Conservation (phyloP, 2,888 invertebrate genomes). For the Rotaria magnacalcarata region DNA sequence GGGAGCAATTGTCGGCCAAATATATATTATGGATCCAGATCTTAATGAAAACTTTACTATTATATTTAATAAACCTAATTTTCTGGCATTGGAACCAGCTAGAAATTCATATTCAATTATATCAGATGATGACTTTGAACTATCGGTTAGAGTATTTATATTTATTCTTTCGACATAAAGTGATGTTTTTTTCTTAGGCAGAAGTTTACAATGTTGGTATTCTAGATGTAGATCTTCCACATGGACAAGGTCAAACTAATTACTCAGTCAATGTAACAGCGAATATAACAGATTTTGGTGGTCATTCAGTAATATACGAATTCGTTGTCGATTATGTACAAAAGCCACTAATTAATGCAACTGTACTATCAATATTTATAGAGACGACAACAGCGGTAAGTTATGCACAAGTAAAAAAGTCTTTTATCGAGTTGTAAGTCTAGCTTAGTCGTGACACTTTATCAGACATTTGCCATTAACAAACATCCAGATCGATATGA, state of each 20-base stretch:
- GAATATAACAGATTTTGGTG: background rate
- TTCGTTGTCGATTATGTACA: background rate
- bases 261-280: background rate
- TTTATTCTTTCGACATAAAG: background rate
- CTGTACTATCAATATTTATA: background rate
- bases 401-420: background rate
- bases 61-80: background rate
- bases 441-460: too few species aligned
- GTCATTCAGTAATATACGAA: background rate
- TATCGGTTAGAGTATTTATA: background rate
- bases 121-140: background rate
- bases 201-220: background rate
- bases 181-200: background rate
- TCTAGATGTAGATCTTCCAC: background rate
- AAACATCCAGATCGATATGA: too few species aligned
- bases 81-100: background rate
- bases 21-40: slow-evolving; percentile 3
- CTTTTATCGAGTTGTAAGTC: too few species aligned
- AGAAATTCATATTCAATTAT: background rate
- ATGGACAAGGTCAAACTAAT: background rate
- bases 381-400: background rate
- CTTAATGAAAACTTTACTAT: background rate
- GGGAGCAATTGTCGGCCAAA: background rate
- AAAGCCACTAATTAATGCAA: background rate
- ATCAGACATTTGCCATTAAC: too few species aligned